Evolutionary conservation across 1,140 invertebrate species (phyloP), one percentile per base, ranked within the genome.

Genomic region (Melanaphis sacchari): DNA sequence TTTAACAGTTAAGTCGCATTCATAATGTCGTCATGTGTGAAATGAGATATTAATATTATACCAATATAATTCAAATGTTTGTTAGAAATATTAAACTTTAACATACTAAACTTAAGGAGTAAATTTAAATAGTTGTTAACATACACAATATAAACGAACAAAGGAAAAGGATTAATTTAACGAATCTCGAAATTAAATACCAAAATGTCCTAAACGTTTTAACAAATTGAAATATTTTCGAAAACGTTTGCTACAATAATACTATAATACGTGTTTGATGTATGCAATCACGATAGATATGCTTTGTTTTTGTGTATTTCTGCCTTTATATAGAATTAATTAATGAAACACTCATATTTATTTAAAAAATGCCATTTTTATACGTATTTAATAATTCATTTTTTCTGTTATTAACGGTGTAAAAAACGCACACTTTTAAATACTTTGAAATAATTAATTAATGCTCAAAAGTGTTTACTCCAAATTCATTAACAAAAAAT

Each of bases 351-450:
- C 46, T 49, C 59, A n/a, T 76, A 76, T n/a, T 76, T 15, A n/a
- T n/a, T 76, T 76, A n/a, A n/a, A 76, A n/a, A 76, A n/a, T n/a
- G 15, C 36, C 11, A 36, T 76, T 76, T 76, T 76, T 76, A 76
- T 31, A 31, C 26, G 59, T 66, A n/a, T 66, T n/a, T n/a, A 76
- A 76, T n/a, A n/a, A 76, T 76, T n/a, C 59, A n/a, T 76, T 76
- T 66, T n/a, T 66, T 66, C 31, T 15, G 59, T 66, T n/a, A 66
- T 18, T 31, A 2, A 76, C 31, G 3, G 31, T 76, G n/a, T 76
- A n/a, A n/a, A 66, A 76, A 76, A 76, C 59, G n/a, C 31, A n/a
- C 59, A n/a, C 59, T 76, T 76, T 76, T 76, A 76, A 76, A 76
- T n/a, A 36, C 31, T 76, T 76, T 21, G 59, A 76, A 76, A 76